Evolutionary conservation across 2,113 vertebrate genomes (phyloP), one percentile per base, ranked within the genome.

Genomic region (Buteo buteo): DNA sequence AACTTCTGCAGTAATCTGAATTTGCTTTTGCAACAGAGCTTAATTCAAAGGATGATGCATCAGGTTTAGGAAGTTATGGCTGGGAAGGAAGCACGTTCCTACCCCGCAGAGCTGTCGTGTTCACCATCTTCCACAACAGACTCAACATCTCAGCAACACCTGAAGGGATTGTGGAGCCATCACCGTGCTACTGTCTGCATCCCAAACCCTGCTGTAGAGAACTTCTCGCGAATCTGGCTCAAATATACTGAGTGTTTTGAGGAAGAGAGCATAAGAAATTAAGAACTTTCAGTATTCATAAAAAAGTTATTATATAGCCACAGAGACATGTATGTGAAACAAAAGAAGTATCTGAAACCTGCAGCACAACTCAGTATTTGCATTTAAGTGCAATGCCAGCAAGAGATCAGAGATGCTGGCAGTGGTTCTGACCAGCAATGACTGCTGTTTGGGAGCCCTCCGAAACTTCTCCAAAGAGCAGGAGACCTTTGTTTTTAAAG

Each of bases 91-190:
- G 47, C 13, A 9, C 2, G 0, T 19, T 66, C 72, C 80, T 47
- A 54, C 10, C 55, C 36, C 0, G 0, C 19, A 6, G 32, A 44
- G 65, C 52, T 19, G 12, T 3, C 0, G 1, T 1, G 38, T 2
- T 59, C 29, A 65, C 55, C 21, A 28, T 18, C 93, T 66, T 31
- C 69, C 81, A 36, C 31, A 20, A 16, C 15, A 52, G 5, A 25
- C 22, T 18, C 61, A 11, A 31, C 15, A 1, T 8, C 47, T 16
- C 36, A 29, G 62, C 52, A 62, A 3, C 16, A 2, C 25, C 1
- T 3, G 13, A 24, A 64, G 71, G 58, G 36, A 16, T 1, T 7
- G 29, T 1, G 69, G 40, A 70, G 61, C 77, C 82, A 7, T 3
- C 52, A 2, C 16, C 13, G 3, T 5, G 26, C 32, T 14, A 20